These are phyloP conservation scores for Columba guinea DNA, from an alignment of 2,797 vertebrate genomes.

Conservation along the genomic window DNA sequence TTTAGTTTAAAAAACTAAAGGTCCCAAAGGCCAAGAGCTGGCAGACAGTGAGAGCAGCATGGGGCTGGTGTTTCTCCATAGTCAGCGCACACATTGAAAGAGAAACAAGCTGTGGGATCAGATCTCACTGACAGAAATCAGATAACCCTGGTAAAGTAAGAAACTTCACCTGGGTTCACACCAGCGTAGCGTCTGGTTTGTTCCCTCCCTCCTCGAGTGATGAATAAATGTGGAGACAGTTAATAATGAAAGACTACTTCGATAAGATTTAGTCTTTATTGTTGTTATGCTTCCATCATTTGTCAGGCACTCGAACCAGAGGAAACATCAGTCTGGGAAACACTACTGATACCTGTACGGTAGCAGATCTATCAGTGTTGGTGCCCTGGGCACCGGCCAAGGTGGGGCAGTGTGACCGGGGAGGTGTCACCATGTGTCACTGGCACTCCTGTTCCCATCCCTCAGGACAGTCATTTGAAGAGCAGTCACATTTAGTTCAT, in stretches of 20 bases:
- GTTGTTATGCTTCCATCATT: background rate
- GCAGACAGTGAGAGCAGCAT: background rate
- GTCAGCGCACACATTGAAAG: rapidly evolving
- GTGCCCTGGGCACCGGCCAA: background rate
- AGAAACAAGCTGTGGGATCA: background rate
- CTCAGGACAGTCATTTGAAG: background rate
- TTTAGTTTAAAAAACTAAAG: background rate
- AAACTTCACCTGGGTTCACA: background rate
- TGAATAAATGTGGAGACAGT: conserved; percentile 26
- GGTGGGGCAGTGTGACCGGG: background rate
- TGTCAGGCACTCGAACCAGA: background rate
- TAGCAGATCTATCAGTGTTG: background rate
- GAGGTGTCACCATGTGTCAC: background rate
- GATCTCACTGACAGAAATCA: background rate
- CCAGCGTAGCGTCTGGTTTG: background rate
- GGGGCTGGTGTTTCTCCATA: background rate
- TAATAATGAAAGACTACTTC: conserved; percentile 36
- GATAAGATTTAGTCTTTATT: conserved; percentile 41
- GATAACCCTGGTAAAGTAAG: background rate
- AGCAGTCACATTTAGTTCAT: background rate
- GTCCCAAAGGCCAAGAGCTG: background rate
- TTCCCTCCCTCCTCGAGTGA: background rate
- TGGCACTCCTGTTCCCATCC: background rate
- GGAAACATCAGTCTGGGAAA: background rate
- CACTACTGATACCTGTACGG: rapidly evolving